Conservation (phyloP, 2,797 vertebrate species). For the Pipistrellus pipistrellus region DNA sequence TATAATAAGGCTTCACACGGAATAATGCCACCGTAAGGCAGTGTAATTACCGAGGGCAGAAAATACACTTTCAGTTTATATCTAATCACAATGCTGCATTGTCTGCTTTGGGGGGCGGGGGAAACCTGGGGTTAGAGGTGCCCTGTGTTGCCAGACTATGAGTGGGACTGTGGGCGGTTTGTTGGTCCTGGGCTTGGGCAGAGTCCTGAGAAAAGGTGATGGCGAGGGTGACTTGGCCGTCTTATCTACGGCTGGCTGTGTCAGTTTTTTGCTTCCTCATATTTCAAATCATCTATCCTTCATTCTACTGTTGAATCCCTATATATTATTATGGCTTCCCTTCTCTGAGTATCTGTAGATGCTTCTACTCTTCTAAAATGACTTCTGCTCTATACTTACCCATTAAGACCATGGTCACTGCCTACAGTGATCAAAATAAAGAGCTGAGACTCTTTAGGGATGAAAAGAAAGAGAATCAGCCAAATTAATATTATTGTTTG, state of each 20-base stretch:
- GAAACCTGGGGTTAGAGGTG: conserved; percentile 67
- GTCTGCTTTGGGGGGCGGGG: conserved; percentile 76
- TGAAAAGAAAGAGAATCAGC: neutral
- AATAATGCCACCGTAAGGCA: conserved; percentile 90
- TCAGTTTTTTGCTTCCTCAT: too few relatives aligned
- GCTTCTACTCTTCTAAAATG: neutral
- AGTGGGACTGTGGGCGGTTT: conserved; percentile 81
- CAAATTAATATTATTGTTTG: neutral
- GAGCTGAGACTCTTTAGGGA: neutral
- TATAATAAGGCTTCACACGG: conserved; percentile 90
- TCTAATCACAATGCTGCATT: conserved; percentile 91
- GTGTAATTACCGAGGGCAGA: conserved; percentile 92
- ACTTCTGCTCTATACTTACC: neutral
- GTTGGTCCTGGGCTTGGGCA: conserved; percentile 67
- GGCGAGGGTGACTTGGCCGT: neutral
- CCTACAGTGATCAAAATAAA: neutral
- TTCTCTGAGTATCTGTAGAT: neutral
- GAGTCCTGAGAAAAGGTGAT: conserved; percentile 44
- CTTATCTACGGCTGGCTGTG: neutral
- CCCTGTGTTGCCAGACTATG: conserved; percentile 78
- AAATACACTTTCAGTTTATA: conserved; percentile 91
- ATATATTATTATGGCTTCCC: neutral
- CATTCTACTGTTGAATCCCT: too few relatives aligned
- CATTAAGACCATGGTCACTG: neutral
- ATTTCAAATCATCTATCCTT: too few relatives aligned